Conservation (phyloP, 53 echinoderm and acorn worm genomes). For the Apostichopus leukothele region DNA sequence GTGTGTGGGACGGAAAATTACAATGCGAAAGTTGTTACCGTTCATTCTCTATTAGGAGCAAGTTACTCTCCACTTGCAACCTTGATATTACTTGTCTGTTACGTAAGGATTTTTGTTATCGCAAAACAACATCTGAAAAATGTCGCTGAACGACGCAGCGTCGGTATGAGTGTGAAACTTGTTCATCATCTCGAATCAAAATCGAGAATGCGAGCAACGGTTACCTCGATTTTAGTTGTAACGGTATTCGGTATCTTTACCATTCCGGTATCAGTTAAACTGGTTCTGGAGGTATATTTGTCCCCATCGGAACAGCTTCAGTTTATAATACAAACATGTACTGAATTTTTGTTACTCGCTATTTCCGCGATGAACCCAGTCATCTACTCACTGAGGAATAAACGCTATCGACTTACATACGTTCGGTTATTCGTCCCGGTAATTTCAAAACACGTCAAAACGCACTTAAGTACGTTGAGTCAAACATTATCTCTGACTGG, state of each 20-base stretch:
- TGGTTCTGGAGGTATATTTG: no score
- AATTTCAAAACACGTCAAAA: no score
- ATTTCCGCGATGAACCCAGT: slow-evolving; percentile 11
- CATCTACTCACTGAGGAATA: slow-evolving; percentile 1
- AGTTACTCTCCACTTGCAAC: no score
- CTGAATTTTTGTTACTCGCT: neutral
- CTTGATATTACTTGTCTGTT: neutral
- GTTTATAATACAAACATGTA: neutral
- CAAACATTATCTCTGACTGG: no score
- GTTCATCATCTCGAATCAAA: neutral
- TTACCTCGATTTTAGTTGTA: neutral
- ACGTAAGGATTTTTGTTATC: slow-evolving; percentile 1
- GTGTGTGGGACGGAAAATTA: neutral
- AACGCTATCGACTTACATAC: neutral
- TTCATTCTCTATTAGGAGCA: neutral
- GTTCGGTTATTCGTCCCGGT: no score
- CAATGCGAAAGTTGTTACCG: neutral
- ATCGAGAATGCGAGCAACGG: slow-evolving; percentile 3
- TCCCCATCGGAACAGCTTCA: no score
- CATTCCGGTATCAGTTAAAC: neutral
- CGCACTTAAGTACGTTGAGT: no score
- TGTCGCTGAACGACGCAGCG: neutral
- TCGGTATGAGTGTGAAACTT: neutral
- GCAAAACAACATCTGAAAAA: neutral
- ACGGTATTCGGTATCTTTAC: slow-evolving; percentile 2